Conservation (phyloP, 2,113 vertebrate genomes). For the Vimba vimba region DNA sequence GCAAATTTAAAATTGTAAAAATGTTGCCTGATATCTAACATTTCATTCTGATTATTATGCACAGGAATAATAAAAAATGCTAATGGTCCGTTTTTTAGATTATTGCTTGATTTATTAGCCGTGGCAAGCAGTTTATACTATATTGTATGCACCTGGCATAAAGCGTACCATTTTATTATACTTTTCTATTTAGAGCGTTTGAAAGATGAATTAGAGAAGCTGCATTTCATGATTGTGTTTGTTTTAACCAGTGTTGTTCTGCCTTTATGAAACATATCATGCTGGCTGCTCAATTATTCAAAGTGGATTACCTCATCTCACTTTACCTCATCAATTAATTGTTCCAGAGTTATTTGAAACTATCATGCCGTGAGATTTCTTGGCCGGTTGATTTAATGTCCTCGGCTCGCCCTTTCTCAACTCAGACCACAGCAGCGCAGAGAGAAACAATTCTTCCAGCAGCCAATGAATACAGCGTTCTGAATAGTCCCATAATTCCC, state of each 20-base stretch:
- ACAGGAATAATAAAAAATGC: constrained; percentile 18
- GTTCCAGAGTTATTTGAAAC: constrained; percentile 59
- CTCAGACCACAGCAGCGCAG: constrained; percentile 57
- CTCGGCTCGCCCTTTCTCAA: constrained; percentile 51
- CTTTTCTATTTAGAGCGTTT: constrained; percentile 35
- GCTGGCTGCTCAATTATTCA: constrained; percentile 62
- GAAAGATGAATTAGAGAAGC: constrained; percentile 37
- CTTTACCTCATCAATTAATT: constrained; percentile 67
- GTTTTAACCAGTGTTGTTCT: constrained; percentile 37
- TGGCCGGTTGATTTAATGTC: constrained; percentile 60
- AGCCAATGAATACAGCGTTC: constrained; percentile 66
- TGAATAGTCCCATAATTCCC: constrained; percentile 68
- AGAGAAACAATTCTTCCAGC: constrained; percentile 58
- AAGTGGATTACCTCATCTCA: constrained; percentile 72
- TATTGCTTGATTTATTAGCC: constrained; percentile 29
- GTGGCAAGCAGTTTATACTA: constrained; percentile 21
- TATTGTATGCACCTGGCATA: constrained; percentile 15
- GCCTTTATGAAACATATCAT: constrained; percentile 42
- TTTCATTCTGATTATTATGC: not conserved
- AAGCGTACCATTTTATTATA: constrained; percentile 10
- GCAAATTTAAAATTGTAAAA: not conserved
- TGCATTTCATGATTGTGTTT: constrained; percentile 42
- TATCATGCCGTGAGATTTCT: constrained; percentile 58
- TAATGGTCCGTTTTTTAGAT: constrained; percentile 15
- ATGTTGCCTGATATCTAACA: not conserved